Base-by-base conservation (phyloP, 2,888 invertebrate species). In the Euzophera pinguis region DNA sequence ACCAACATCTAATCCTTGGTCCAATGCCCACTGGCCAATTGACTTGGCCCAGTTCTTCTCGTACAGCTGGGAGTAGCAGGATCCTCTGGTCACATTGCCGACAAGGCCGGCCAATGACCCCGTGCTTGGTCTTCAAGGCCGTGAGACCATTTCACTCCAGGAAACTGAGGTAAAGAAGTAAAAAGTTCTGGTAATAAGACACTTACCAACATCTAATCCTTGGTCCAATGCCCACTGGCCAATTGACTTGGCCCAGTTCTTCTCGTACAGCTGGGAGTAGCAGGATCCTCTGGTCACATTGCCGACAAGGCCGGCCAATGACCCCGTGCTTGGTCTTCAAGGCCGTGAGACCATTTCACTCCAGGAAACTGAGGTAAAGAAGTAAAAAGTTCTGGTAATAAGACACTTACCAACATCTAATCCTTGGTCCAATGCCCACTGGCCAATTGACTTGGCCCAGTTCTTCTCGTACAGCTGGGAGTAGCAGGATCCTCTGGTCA, bases 41-140 rank as follows among this genome's bases (percentile, higher is more conserved):
- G n/a, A n/a, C n/a, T n/a, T n/a, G n/a, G n/a, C n/a, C n/a, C n/a
- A n/a, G n/a, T n/a, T n/a, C n/a, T 92, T 80, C 17, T 84, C 71
- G 41, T 93, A 78, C 22, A 91, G 86, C 67, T 93, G 92, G 0
- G 92, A 91, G n/a, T 79, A 71, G 70, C 96, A 96, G 59, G 94
- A 92, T 0, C 92, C 91, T 2, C 91, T 75, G 2, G 88, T 81
- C 0, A 95, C 95, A 55, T 92, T 91, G 0, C 93, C 94, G 3
- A 94, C 93, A 0, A 96, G 91, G 0, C 95, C 95, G 0, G n/a
- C n/a, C n/a, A n/a, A 95, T 90, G 1, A 94, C 93, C 0, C 91
- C 91, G 53, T 91, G 92, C 67, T 94, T 94, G 0, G 92, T 93
- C 80, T 95, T 95, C 17, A 12, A 16, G 16, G 94, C 95, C 0